Percentiles rank a stretch among this genome's conserved stretches.
These are phyloP conservation scores for Oligia strigilis DNA, from an alignment of 2,888 invertebrate genomes.

Conservation along the genomic window DNA sequence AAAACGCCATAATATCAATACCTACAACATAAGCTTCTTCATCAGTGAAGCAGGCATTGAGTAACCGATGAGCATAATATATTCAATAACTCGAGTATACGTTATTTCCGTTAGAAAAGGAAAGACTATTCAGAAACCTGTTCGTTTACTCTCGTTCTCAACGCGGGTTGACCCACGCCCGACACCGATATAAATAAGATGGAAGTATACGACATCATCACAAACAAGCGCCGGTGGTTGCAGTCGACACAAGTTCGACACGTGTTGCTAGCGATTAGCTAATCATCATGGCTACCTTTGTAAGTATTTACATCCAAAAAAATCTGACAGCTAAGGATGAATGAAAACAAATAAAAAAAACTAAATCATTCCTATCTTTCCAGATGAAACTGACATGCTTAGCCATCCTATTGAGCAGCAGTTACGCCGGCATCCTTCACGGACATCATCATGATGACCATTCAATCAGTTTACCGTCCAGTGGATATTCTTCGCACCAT, in stretches of 20 bases:
- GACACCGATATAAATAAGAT: conserved; percentile 88
- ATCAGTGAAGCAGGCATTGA: conserved; percentile 74
- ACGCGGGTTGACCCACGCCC: conserved; percentile 74
- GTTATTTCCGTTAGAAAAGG: conserved; percentile 85
- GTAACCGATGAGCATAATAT: conserved; percentile 82
- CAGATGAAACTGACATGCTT: conserved; percentile 86
- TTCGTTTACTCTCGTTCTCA: conserved; percentile 81
- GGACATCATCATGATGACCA: conserved; percentile 73
- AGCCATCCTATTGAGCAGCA: conserved; percentile 85
- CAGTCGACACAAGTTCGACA: conserved; percentile 79
- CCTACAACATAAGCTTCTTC: conserved; percentile 70
- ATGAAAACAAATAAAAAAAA: conserved; percentile 13
- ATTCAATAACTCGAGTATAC: conserved; percentile 74
- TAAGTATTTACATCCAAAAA: conserved; percentile 75
- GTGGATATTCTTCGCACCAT: conserved; percentile 56
- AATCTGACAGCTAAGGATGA: conserved; percentile 1
- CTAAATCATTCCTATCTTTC: conserved; percentile 41
- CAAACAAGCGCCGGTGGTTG: conserved; percentile 86
- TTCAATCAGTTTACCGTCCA: conserved; percentile 48
- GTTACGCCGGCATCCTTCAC: conserved; percentile 80
- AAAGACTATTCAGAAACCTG: conserved; percentile 80
- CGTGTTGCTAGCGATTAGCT: conserved; percentile 89
- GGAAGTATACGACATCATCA: conserved; percentile 76
- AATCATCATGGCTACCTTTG: conserved; percentile 88
- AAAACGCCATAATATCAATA: conserved; percentile 68